Evolutionary conservation across 2,797 vertebrate species (phyloP), one percentile per base, ranked within the genome.

Genomic region (Sebastes trivittatus): DNA sequence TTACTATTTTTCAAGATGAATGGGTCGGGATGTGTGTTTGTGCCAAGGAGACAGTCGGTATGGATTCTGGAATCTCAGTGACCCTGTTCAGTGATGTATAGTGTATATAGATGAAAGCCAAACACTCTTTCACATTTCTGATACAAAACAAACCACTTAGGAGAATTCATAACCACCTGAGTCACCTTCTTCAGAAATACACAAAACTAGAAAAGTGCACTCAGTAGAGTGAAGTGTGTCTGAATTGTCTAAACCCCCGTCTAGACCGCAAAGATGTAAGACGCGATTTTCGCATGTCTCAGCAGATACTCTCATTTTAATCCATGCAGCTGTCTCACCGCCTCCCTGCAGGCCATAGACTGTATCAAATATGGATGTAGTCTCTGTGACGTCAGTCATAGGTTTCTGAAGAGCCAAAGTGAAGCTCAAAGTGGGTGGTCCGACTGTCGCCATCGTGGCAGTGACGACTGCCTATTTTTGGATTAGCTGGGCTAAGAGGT

Each of bases 81-180:
- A 56, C 29, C 6, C 34, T n/a, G 3, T 72, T 82, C 68, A 18
- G 64, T 1, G 18, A 13, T 55, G 49, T 23, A 59, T 11, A 59
- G 75, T n/a, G 52, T 77, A 9, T 49, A n/a, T 60, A 60, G 75
- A 81, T 85, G 63, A 80, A 80, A 85, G 77, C 22, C 38, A 27
- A 86, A 77, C 65, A 52, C 61, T 78, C 20, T 62, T 77, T 79
- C 79, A 82, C 66, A 80, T 88, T 78, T 69, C 72, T 55, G 75
- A 77, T 77, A 81, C 66, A 89, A 89, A 89, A 70, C 78, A 80
- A 86, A 78, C 76, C 76, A 75, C 66, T 84, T 63, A 74, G 36
- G 52, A 59, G 76, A 60, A 66, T 82, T 87, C 58, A 61, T 49
- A 83, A 78, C 73, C 63, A 72, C 64, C 65, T 18, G 68, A 65